Base-by-base conservation (phyloP, 2,113 vertebrate species). In the Actenoides lindsayi region DNA sequence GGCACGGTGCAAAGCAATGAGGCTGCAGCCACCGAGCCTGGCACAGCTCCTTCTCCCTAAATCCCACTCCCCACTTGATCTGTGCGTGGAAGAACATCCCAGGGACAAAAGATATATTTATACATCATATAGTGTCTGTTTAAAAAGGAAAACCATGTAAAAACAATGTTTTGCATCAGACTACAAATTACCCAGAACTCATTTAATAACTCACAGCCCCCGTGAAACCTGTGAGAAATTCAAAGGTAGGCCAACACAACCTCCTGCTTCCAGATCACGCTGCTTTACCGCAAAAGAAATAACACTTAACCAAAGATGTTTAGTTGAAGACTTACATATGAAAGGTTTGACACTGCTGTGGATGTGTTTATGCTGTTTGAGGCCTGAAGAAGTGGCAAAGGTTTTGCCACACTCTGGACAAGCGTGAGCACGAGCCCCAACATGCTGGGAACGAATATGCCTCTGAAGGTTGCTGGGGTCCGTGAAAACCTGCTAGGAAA, bases 301-400 rank as follows among this genome's bases (percentile, higher is more conserved):
- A 87, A 96, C 82, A 96, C 94, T 87, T 73, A 97, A 94, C 74
- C 93, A 51, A 96, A 97, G 91, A 86, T 0, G 9, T 80, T 92
- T 42, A 95, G 82, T 56, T 81, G 98, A 97, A 98, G 98, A 99
- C 99, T 99, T 99, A 99, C 99, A 99, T 99, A 99, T 99, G 98
- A 99, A 99, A 98, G 99, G 99, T 99, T 99, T 99, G 99, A 99
- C 99, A 98, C 99, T 99, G 98, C 99, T 99, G 99, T 99, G 99
- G 98, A 99, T 99, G 98, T 99, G 99, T 98, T 99, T 99, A 98
- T 99, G 99, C 95, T 99, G 99, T 98, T 99, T 99, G 97, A 99
- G 99, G 98, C 99, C 99, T 19, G 99, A 99, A 87, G 99, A 99
- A 89, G 99, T 99, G 97, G 99, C 99, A 97, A 99, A 99, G 53